Evolutionary conservation across 2,888 invertebrate genomes (phyloP).

Genomic region (Coelogynopora nodosa): DNA sequence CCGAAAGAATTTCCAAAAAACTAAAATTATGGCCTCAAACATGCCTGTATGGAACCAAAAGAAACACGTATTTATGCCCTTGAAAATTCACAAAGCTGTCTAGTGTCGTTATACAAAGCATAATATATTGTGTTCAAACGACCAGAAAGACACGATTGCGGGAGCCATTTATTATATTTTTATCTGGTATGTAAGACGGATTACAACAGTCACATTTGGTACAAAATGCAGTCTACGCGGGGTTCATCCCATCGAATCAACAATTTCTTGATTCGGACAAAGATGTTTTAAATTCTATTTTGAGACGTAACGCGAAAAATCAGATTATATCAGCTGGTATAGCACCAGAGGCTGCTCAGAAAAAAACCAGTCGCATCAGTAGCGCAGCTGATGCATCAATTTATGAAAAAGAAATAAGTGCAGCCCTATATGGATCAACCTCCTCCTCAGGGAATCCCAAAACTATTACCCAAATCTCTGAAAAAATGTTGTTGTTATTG

Average conservation of each 20-base stretch:
- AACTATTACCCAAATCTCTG: too few relatives aligned
- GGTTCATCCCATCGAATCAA: neutral
- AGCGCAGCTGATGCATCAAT: neutral
- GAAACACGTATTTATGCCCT: neutral
- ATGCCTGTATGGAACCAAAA: neutral
- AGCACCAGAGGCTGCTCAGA: neutral
- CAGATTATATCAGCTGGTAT: neutral
- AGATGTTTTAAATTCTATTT: neutral
- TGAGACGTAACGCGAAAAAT: constrained; percentile 3
- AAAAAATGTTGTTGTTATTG: too few relatives aligned
- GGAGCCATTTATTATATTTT: neutral
- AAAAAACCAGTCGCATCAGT: neutral
- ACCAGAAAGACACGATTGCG: neutral
- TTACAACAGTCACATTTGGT: neutral
- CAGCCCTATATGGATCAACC: neutral
- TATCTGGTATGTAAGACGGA: neutral
- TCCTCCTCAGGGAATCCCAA: too few relatives aligned
- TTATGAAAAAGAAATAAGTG: neutral
- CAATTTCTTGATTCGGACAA: neutral
- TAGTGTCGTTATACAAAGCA: neutral
- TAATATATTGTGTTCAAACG: neutral
- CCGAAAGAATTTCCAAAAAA: neutral
- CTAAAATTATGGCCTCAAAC: neutral
- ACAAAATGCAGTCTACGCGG: neutral
- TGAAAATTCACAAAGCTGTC: neutral